Conservation (phyloP, 2,113 vertebrate genomes). For the Nanorana parkeri region DNA sequence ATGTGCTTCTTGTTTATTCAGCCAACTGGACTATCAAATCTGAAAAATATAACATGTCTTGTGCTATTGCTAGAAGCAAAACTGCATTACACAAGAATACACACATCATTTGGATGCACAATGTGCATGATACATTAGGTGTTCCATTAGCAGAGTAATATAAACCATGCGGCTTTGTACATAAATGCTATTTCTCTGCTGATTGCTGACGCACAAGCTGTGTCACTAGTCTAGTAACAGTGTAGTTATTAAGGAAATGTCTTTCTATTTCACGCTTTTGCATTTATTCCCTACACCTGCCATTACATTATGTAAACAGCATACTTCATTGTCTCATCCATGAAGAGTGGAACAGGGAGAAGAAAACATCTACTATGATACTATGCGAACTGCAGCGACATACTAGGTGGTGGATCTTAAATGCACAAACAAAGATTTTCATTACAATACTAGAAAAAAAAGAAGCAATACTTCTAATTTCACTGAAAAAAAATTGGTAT, state of each 20-base stretch:
- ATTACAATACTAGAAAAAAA: too few species aligned
- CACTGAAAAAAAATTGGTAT: too few species aligned
- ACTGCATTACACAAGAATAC: neutral
- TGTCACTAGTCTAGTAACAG: conserved; percentile 6
- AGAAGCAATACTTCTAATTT: too few species aligned
- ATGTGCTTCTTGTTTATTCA: too few species aligned
- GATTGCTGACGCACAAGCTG: conserved; percentile 27
- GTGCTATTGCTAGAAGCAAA: conserved; percentile 6
- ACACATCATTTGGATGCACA: conserved; percentile 10
- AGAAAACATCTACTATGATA: too few species aligned
- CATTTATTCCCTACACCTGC: conserved; percentile 23
- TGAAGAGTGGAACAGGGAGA: neutral
- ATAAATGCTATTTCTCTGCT: conserved; percentile 28
- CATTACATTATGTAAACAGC: conserved; percentile 5
- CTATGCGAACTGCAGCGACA: too few species aligned
- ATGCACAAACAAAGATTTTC: too few species aligned
- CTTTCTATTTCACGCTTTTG: conserved; percentile 19
- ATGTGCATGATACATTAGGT: conserved; percentile 26
- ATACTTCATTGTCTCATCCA: conserved; percentile 16
- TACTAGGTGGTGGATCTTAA: too few species aligned
- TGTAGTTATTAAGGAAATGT: conserved; percentile 11
- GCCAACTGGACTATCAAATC: neutral
- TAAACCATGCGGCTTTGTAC: conserved; percentile 15
- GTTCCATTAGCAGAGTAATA: conserved; percentile 29
- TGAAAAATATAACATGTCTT: neutral